These are phyloP conservation scores for Anoura caudifer DNA, from an alignment of 2,113 vertebrate species.

Conservation along the genomic window DNA sequence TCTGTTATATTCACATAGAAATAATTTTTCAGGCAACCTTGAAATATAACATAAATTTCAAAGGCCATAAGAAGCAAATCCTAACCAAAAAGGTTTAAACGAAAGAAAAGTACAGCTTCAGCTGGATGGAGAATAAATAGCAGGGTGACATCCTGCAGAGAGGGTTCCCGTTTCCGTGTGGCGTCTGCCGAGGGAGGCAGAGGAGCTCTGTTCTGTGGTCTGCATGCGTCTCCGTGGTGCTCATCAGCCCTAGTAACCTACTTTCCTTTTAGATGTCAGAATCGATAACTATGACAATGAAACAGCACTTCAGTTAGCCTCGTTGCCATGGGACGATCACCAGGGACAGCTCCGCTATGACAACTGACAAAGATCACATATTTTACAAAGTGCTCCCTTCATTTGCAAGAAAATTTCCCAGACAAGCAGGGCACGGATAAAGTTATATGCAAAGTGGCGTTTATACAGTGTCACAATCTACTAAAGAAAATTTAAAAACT, in stretches of 20 bases:
- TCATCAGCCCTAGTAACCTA: slow-evolving; percentile 53
- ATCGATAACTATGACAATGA: slow-evolving; percentile 34
- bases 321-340: slow-evolving; percentile 1
- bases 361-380: slow-evolving; percentile 3
- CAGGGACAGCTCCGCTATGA: background rate
- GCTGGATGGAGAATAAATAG: background rate
- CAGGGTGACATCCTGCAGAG: rapidly evolving
- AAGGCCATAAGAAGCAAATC: background rate
- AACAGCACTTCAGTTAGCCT: background rate
- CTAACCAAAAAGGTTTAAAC: background rate
- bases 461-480: background rate
- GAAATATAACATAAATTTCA: background rate
- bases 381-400: slow-evolving; percentile 9
- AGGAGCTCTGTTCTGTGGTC: background rate
- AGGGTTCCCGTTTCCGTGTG: background rate
- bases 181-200: rapidly evolving
- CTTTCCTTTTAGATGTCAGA: slow-evolving; percentile 37
- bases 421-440: background rate
- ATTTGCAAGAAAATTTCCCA: slow-evolving; percentile 21
- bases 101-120: background rate
- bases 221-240: background rate
- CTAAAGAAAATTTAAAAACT: background rate
- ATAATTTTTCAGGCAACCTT: background rate
- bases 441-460: background rate
- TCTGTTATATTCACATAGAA: background rate